Conservation (phyloP, 2,888 invertebrate species). For the Acrobasis repandana region DNA sequence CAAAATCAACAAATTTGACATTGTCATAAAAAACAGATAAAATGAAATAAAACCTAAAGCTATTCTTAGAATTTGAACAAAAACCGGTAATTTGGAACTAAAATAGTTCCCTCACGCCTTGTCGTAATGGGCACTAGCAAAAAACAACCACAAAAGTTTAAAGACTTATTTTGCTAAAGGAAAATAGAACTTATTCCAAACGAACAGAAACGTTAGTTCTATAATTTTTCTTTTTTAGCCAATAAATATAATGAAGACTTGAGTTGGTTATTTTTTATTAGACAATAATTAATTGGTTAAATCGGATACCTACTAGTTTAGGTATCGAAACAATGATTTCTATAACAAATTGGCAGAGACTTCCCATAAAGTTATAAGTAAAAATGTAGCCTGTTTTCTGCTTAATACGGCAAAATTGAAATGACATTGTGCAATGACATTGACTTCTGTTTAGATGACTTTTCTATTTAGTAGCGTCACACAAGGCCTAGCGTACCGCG, state of each 20-base stretch:
- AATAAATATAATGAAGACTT: neutral
- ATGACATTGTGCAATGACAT: too few relatives aligned
- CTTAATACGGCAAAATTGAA: too few relatives aligned
- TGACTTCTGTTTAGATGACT: too few relatives aligned
- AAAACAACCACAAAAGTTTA: constrained; percentile 31
- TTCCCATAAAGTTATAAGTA: too few relatives aligned
- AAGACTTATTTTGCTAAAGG: neutral
- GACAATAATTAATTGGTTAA: neutral
- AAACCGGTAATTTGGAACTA: constrained; percentile 46
- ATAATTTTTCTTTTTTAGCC: neutral
- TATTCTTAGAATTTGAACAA: constrained; percentile 44
- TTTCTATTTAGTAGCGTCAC: too few relatives aligned
- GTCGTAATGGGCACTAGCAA: constrained; percentile 46
- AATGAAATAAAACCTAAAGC: neutral
- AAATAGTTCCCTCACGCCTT: constrained; percentile 50
- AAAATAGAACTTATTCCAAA: neutral
- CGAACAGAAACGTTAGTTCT: neutral
- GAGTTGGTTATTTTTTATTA: neutral
- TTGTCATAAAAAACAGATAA: neutral
- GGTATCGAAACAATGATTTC: neutral
- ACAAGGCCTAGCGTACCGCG: too few relatives aligned
- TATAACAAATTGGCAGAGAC: neutral
- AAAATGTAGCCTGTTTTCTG: too few relatives aligned
- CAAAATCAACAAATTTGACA: neutral
- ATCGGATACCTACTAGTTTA: neutral